Evolutionary conservation across 2,888 invertebrate genomes (phyloP).

Genomic region (Ferrisia virgata): DNA sequence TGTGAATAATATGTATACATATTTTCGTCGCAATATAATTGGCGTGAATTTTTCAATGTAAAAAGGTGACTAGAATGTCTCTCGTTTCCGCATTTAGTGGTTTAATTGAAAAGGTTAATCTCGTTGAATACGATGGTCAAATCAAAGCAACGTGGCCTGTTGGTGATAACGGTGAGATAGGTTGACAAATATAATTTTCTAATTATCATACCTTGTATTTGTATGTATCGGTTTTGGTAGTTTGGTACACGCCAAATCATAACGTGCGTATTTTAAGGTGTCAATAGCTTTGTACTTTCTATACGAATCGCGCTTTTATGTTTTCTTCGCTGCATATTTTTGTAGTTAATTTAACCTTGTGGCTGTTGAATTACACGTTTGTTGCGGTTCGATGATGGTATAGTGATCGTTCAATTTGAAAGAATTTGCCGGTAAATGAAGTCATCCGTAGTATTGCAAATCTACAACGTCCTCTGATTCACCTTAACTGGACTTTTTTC

Average conservation of each 20-base stretch:
- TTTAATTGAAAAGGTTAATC: slow-evolving; percentile 20
- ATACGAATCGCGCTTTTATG: background rate
- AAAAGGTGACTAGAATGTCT: background rate
- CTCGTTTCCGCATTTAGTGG: background rate
- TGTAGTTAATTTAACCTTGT: background rate
- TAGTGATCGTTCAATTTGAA: background rate
- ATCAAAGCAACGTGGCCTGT: background rate
- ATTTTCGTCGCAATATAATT: background rate
- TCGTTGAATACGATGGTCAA: background rate
- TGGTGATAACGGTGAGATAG: background rate
- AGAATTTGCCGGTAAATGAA: background rate
- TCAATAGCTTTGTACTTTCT: background rate
- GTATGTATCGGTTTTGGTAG: background rate
- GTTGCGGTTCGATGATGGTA: slow-evolving; percentile 6
- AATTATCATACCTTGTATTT: background rate
- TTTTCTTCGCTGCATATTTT: background rate
- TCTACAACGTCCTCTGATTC: background rate
- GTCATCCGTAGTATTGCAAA: background rate
- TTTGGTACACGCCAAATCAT: background rate
- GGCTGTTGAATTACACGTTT: background rate
- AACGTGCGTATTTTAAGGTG: background rate
- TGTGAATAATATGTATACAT: background rate
- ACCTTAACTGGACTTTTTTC: background rate
- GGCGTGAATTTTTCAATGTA: background rate
- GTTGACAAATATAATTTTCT: background rate